A percentile compares a stretch with the other conserved stretches of the same genome.
Conservation (phyloP, 2,797 vertebrate species). For the Poeciliopsis infans region DNA sequence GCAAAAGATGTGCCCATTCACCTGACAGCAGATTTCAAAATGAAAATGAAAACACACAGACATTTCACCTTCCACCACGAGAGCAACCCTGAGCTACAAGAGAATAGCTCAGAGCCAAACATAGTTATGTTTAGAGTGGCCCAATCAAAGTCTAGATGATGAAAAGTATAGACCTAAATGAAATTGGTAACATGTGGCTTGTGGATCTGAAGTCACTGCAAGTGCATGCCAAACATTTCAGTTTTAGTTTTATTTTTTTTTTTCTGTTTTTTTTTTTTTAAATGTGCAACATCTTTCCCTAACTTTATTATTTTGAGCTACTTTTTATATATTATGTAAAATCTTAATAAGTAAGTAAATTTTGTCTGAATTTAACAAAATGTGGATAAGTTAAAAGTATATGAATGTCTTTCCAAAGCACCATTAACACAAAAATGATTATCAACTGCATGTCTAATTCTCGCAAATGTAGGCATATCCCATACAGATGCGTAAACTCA, state of each 20-base stretch:
- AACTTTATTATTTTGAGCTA: not conserved
- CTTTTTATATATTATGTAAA: not conserved
- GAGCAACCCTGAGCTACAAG: not conserved
- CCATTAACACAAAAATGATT: constrained; percentile 19
- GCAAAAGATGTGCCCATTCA: not conserved
- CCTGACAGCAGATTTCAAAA: not conserved
- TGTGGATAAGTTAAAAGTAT: not conserved
- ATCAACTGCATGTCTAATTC: constrained; percentile 26
- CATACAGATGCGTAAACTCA: constrained; percentile 15
- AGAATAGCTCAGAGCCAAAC: not conserved
- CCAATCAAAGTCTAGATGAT: not conserved
- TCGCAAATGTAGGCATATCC: constrained; percentile 16
- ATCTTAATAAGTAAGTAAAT: too few species aligned
- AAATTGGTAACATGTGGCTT: not conserved
- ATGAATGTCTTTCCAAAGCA: not conserved
- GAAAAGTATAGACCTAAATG: not conserved
- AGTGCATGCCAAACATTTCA: not conserved
- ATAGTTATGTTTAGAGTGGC: not conserved
- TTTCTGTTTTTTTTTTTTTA: too few species aligned
- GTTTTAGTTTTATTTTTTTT: not conserved
- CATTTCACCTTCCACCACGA: not conserved
- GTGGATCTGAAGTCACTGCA: not conserved
- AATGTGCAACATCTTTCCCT: not conserved
- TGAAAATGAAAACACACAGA: not conserved
- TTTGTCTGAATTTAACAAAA: not conserved